Conservation (phyloP, 2,797 vertebrate species). For the Borostomias antarcticus region DNA sequence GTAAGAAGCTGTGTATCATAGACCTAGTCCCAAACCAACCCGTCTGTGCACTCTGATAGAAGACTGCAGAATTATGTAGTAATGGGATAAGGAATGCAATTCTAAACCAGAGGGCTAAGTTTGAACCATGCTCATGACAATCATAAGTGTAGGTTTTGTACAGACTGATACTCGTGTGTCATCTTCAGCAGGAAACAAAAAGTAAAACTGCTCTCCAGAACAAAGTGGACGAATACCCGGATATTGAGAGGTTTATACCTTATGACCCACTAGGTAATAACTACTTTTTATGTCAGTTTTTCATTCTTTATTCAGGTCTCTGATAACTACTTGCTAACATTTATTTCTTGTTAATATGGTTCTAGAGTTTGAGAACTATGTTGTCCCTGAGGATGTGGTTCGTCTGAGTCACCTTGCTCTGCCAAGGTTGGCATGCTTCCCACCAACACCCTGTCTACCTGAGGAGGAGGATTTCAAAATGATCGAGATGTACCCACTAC, state of each 20-base stretch:
- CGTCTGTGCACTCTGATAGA: neutral
- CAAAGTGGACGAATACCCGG: conserved; percentile 64
- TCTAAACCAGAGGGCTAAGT: too few species aligned
- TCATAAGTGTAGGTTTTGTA: too few species aligned
- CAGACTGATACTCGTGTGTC: neutral
- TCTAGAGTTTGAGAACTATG: conserved; percentile 64
- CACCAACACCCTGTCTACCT: conserved; percentile 11
- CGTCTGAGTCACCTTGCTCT: conserved; percentile 51
- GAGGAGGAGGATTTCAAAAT: conserved; percentile 44
- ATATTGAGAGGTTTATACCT: conserved; percentile 64
- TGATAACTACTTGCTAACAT: neutral
- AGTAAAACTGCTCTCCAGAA: conserved; percentile 28
- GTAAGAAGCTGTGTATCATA: conserved; percentile 33
- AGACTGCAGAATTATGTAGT: neutral
- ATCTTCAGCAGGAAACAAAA: conserved; percentile 49
- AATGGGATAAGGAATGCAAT: too few species aligned
- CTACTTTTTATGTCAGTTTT: neutral
- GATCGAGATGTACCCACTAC: conserved; percentile 31
- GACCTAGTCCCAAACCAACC: neutral
- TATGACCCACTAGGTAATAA: conserved; percentile 70
- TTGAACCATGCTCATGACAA: too few species aligned
- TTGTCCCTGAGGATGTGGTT: conserved; percentile 63
- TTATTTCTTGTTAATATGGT: neutral
- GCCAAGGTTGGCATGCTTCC: conserved; percentile 55
- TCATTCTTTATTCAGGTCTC: neutral